These are phyloP conservation scores for Rapana venosa DNA, from an alignment of 2,888 invertebrate species.

Conservation along the genomic window DNA sequence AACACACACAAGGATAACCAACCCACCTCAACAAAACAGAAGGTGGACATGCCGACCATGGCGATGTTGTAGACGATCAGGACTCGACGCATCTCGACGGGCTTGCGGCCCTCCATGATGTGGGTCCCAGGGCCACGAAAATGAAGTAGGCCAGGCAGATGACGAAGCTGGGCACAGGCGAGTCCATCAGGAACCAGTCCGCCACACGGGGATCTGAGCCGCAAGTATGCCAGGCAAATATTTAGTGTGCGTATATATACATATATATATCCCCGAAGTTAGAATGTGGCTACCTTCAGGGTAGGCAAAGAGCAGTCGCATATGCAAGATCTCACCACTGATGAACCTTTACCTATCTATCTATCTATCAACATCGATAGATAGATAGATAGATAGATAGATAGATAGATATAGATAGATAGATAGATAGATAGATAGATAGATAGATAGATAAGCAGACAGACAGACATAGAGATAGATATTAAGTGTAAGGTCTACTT, in stretches of 20 bases:
- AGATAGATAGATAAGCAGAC: too few species aligned
- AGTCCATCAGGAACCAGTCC: constrained; percentile 93
- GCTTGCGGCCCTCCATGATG: constrained; percentile 93
- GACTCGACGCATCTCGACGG: constrained; percentile 88
- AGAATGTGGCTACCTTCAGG: not conserved
- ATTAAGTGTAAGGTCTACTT: too few species aligned
- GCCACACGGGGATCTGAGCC: constrained; percentile 89
- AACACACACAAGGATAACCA: not conserved
- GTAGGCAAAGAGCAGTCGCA: not conserved
- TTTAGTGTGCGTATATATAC: too few species aligned
- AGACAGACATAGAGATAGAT: too few species aligned
- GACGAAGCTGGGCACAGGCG: constrained; percentile 90
- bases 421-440: too few species aligned
- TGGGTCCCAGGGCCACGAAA: constrained; percentile 87
- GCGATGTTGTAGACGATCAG: constrained; percentile 92
- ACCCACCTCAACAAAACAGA: constrained; percentile 94
- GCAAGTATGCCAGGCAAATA: not conserved
- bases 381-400: too few species aligned
- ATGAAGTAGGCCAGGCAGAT: constrained; percentile 91
- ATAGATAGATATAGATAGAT: too few species aligned
- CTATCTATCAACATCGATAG: too few species aligned
- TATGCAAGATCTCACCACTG: too few species aligned
- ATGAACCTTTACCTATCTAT: too few species aligned
- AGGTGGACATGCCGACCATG: constrained; percentile 93
- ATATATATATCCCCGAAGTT: too few species aligned